Conservation (phyloP, 1,140 invertebrate species). For the Periplaneta americana region DNA sequence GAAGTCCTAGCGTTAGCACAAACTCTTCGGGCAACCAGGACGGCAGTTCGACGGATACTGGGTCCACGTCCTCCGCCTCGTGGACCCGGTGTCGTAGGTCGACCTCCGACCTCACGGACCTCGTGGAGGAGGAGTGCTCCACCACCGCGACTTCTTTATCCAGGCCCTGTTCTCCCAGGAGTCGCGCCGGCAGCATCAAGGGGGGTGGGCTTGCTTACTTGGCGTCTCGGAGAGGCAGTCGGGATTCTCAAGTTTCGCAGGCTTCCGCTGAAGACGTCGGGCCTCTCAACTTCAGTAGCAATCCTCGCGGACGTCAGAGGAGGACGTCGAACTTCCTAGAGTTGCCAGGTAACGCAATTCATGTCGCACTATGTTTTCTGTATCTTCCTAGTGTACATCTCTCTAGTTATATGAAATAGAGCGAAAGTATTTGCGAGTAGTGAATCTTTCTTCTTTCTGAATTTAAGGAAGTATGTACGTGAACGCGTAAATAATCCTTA, state of each 20-base stretch:
- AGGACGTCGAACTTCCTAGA: conserved; percentile 83
- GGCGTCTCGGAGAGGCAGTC: conserved; percentile 63
- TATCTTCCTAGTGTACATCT: no score
- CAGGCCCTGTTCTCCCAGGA: conserved; percentile 6
- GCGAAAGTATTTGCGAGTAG: no score
- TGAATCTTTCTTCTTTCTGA: no score
- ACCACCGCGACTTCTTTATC: neutral
- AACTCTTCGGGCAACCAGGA: neutral
- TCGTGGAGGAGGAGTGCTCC: conserved; percentile 10
- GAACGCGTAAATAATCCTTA: no score
- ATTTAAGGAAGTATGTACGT: no score
- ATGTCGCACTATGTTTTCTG: no score
- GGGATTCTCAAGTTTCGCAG: conserved; percentile 60
- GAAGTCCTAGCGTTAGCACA: neutral
- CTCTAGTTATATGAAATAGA: no score
- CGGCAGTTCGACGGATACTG: neutral
- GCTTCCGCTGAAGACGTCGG: conserved; percentile 70
- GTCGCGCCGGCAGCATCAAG: conserved; percentile 9
- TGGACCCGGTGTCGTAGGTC: conserved; percentile 13
- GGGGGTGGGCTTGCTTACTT: conserved; percentile 52
- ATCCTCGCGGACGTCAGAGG: conserved; percentile 63
- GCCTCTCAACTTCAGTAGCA: conserved; percentile 69
- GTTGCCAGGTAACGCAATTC: conserved; percentile 66
- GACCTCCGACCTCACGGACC: conserved; percentile 20
- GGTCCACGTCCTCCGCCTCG: conserved; percentile 2